Evolutionary conservation across 2,113 vertebrate genomes (phyloP).

Genomic region (Corythaeola cristata): DNA sequence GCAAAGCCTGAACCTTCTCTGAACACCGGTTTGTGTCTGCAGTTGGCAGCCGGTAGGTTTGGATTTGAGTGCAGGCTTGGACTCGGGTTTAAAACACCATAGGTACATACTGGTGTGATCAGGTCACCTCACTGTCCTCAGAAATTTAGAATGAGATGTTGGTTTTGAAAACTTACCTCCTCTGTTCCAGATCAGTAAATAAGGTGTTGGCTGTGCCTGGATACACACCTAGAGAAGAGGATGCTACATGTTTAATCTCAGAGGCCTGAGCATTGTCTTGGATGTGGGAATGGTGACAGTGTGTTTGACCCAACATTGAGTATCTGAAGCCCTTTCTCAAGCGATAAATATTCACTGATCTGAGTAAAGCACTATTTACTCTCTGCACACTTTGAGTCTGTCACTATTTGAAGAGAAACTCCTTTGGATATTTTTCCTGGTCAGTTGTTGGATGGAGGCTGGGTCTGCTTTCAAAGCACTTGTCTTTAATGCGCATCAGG

Average conservation of each 20-base stretch:
- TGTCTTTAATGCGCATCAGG: slow-evolving; percentile 5
- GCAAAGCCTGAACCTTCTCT: neutral
- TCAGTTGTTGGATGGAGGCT: slow-evolving; percentile 33
- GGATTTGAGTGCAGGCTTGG: neutral
- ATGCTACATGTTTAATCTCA: neutral
- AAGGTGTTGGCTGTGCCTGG: neutral
- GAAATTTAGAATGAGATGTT: neutral
- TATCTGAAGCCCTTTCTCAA: neutral
- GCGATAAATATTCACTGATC: neutral
- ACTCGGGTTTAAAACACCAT: neutral
- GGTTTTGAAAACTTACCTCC: neutral
- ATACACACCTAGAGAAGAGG: neutral
- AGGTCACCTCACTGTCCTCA: neutral
- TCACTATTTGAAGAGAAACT: neutral
- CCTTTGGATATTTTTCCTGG: slow-evolving; percentile 37
- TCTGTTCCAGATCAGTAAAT: neutral
- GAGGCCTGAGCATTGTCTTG: neutral
- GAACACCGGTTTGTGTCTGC: neutral
- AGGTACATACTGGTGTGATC: neutral
- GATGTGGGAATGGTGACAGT: neutral
- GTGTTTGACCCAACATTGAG: neutral
- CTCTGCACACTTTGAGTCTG: neutral
- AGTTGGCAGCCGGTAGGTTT: neutral
- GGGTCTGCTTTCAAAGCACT: slow-evolving; percentile 33
- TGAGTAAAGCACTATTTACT: neutral